phyloP scores from a whole-genome alignment of 2,797 vertebrate species.

The Leptoclinus maculatus region DNA sequence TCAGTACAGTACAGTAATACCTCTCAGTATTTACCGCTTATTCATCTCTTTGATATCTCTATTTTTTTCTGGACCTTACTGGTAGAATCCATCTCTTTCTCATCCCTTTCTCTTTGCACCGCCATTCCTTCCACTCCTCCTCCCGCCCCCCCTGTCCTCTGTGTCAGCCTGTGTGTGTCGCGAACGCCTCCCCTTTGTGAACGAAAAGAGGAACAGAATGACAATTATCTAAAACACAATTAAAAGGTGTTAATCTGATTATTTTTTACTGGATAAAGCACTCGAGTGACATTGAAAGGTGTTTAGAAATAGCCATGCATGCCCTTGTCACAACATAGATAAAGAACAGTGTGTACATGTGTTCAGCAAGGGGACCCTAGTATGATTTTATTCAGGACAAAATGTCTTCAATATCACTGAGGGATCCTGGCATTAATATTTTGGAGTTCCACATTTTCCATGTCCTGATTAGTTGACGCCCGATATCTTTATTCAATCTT shows the following conservation, averaged over 20 bases:
- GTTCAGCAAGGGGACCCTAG: neutral
- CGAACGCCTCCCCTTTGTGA: slow-evolving; percentile 43
- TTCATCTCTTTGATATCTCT: slow-evolving; percentile 11
- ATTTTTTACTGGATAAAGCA: slow-evolving; percentile 79
- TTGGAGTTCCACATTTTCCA: neutral
- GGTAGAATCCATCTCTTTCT: neutral
- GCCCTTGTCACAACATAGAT: slow-evolving; percentile 69
- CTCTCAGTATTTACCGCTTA: slow-evolving; percentile 1
- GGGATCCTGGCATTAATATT: neutral
- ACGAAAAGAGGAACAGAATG: slow-evolving; percentile 73
- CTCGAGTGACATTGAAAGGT: slow-evolving; percentile 78
- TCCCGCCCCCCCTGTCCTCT: slow-evolving; percentile 19
- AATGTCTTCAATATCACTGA: slow-evolving; percentile 9
- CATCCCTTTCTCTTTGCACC: slow-evolving; percentile 17
- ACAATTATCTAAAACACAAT: slow-evolving; percentile 84
- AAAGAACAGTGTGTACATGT: slow-evolving; percentile 26
- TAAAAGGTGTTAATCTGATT: slow-evolving; percentile 82
- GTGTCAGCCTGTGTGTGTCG: slow-evolving; percentile 37
- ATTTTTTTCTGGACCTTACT: neutral
- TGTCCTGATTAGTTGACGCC: neutral
- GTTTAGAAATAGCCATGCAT: slow-evolving; percentile 67
- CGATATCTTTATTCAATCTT: slow-evolving; percentile 10
- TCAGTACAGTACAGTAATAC: neutral
- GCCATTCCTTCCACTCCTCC: neutral
- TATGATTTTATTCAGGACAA: slow-evolving; percentile 28